Conservation (phyloP, 35 echinoderm and acorn worm species). For the Chiridota heheva region DNA sequence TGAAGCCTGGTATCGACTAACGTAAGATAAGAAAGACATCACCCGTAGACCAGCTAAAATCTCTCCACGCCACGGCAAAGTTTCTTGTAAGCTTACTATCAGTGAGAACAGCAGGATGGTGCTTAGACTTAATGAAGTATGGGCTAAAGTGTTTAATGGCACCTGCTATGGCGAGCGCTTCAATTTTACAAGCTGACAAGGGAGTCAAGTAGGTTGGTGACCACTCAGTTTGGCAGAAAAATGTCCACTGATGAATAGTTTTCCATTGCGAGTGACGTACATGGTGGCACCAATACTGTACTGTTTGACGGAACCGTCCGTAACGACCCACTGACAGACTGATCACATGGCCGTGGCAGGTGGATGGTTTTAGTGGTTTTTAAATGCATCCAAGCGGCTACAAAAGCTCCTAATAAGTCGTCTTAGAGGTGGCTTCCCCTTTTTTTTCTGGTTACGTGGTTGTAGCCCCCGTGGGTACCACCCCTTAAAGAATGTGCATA, state of each 20-base stretch:
- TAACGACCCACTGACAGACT: slow-evolving; percentile 59
- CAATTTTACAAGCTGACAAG: slow-evolving; percentile 58
- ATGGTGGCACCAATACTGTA: slow-evolving; percentile 28
- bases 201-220: slow-evolving; percentile 40
- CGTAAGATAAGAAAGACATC: slow-evolving; percentile 30
- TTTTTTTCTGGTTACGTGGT: no score
- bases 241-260: neutral
- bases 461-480: no score
- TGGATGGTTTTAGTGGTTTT: neutral
- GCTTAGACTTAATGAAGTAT: slow-evolving; percentile 18
- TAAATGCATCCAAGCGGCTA: slow-evolving; percentile 10
- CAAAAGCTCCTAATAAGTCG: slow-evolving; percentile 34
- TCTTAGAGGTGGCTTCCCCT: no score
- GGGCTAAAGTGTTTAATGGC: slow-evolving; percentile 59
- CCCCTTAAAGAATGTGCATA: no score
- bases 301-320: slow-evolving; percentile 36
- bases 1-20: slow-evolving; percentile 44
- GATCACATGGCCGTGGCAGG: neutral
- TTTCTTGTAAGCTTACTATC: no score
- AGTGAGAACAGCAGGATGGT: slow-evolving; percentile 16
- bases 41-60: slow-evolving; percentile 39
- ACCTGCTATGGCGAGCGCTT: slow-evolving; percentile 43
- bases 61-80: slow-evolving; percentile 48
- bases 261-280: slow-evolving; percentile 21
- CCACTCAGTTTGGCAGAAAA: slow-evolving; percentile 34